Evolutionary conservation across 1,140 invertebrate genomes (phyloP), one percentile per base, ranked within the genome.

Genomic region (Brachionus rotundiformis): DNA sequence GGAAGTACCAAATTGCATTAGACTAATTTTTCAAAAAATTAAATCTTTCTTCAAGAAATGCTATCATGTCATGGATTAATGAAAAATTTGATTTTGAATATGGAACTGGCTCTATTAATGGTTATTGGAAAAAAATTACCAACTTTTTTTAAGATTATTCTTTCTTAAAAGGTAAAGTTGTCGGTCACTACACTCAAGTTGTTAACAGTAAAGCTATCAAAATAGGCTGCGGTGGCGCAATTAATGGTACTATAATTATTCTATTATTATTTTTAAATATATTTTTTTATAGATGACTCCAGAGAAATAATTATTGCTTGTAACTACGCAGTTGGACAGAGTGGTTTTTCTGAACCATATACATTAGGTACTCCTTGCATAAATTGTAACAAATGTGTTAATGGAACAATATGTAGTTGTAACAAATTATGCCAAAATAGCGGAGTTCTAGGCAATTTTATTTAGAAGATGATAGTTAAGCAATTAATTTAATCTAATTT

Each of bases 131-230:
- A n/a, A n/a, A n/a, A n/a, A n/a, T n/a, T n/a, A n/a, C n/a, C n/a
- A n/a, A n/a, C n/a, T n/a, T n/a, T n/a, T n/a, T n/a, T n/a, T n/a
- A n/a, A n/a, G n/a, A n/a, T n/a, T n/a, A n/a, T n/a, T n/a, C n/a
- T n/a, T n/a, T n/a, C n/a, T n/a, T 11, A 41, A 41, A 19, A 54
- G 47, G 47, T 54, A 8, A 23, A 33, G 29, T 39, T 25, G 76
- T 79, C 1, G 79, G 79, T 27, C 79, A 81, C 49, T 81, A 65
- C 61, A 81, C 79, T 65, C 79, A 81, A 31, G 8, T 81, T 36
- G 16, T 81, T 1, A 71, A 65, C 16, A 36, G n/a, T 23, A n/a
- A n/a, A 16, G 59, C 79, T n/a, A 16, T 29, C 10, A 19, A 36
- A 65, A 27, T 81, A 16, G 79, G 79, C 5, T 81, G 79, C 31